These are phyloP conservation scores for Hystrix cristata DNA, from an alignment of 2,113 vertebrate species.

Conservation along the genomic window DNA sequence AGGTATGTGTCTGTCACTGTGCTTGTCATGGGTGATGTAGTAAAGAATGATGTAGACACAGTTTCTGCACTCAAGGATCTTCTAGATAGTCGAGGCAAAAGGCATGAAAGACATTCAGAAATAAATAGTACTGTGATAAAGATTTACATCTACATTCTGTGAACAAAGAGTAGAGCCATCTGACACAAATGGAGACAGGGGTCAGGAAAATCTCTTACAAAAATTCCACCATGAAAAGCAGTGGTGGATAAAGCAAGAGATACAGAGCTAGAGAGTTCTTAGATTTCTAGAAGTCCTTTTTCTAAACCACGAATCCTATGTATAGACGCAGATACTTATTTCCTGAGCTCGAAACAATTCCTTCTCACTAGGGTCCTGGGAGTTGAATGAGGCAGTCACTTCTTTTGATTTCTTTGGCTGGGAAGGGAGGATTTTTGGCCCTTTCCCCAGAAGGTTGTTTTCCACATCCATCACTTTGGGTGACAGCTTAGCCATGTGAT, in stretches of 20 bases:
- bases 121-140: background rate
- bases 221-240: background rate
- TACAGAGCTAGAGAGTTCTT: background rate
- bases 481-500: slow-evolving; percentile 68
- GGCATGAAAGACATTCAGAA: background rate
- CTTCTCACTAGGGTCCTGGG: slow-evolving; percentile 23
- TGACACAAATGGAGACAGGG: background rate
- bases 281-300: slow-evolving; percentile 1
- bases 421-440: slow-evolving; percentile 66
- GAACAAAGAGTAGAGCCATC: background rate
- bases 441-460: slow-evolving; percentile 76
- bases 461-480: slow-evolving; percentile 68
- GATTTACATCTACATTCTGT: background rate
- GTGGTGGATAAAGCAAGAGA: background rate
- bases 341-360: slow-evolving; percentile 46
- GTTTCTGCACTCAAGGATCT: background rate
- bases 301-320: background rate
- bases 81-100: background rate
- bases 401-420: slow-evolving; percentile 81
- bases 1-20: background rate
- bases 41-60: background rate
- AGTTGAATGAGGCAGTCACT: slow-evolving; percentile 73
- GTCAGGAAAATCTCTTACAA: background rate
- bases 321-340: slow-evolving; percentile 53
- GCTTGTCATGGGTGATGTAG: background rate